Conservation (phyloP, 1,140 invertebrate genomes). For the Pristionchus pacificus region DNA sequence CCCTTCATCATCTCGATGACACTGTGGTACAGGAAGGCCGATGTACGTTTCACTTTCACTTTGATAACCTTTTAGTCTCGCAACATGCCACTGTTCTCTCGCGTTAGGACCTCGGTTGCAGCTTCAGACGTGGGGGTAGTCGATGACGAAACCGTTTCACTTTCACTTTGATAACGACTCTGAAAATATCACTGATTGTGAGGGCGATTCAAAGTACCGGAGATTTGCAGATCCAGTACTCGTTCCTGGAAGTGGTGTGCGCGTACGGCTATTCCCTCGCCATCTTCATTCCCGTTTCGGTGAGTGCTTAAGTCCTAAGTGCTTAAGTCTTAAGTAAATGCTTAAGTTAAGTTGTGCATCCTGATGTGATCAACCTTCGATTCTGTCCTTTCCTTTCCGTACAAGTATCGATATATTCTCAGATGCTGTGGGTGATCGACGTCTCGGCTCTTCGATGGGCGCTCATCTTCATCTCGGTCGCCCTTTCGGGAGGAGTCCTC, state of each 20-base stretch:
- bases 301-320: conserved; percentile 44
- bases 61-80: no score
- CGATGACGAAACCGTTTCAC: no score
- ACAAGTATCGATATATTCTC: conserved; percentile 33
- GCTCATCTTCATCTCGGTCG: conserved; percentile 73
- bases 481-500: conserved; percentile 78
- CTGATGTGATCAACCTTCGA: neutral
- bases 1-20: conserved; percentile 77
- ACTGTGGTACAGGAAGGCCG: conserved; percentile 73
- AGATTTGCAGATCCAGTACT: conserved; percentile 62
- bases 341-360: neutral
- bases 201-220: no score
- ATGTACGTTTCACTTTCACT: conserved; percentile 52
- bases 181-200: no score
- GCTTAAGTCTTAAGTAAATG: neutral
- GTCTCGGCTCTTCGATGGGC: conserved; percentile 80
- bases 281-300: conserved; percentile 87
- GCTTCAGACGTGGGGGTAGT: no score
- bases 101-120: no score
- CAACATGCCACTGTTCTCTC: no score
- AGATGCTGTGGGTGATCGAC: conserved; percentile 79
- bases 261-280: conserved; percentile 92
- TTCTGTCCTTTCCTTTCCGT: conserved; percentile 11
- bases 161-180: no score
- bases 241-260: conserved; percentile 76